Conservation (phyloP, 2,888 invertebrate species). For the Cephus rjabovi region DNA sequence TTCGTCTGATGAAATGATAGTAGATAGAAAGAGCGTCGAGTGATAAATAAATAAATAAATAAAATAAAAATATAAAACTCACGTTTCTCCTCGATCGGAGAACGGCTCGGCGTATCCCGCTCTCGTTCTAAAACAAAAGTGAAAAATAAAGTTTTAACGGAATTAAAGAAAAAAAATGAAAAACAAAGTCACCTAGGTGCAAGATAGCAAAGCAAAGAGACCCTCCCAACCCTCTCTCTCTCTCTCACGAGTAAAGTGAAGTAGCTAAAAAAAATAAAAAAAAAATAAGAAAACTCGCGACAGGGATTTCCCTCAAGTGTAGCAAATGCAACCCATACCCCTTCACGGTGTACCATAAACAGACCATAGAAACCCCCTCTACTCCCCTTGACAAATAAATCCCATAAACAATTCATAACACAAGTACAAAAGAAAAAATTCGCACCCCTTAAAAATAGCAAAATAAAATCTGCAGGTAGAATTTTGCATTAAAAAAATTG, state of each 20-base stretch:
- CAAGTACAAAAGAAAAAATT: background rate
- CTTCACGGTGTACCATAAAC: background rate
- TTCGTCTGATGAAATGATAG: background rate
- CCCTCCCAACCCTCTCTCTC: background rate
- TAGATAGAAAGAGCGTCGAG: background rate
- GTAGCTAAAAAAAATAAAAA: background rate
- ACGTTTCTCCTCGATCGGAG: slow-evolving; percentile 53
- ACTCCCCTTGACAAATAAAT: background rate
- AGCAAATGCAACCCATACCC: background rate
- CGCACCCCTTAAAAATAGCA: background rate
- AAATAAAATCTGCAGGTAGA: too few relatives aligned
- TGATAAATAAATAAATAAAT: background rate
- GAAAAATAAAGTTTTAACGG: slow-evolving; percentile 37
- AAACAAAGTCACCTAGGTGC: background rate
- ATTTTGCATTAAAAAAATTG: background rate
- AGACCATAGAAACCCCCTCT: too few relatives aligned
- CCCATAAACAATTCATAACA: background rate
- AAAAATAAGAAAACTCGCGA: background rate
- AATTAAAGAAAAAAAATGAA: slow-evolving; percentile 21
- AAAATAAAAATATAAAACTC: slow-evolving; percentile 47
- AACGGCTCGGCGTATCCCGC: slow-evolving; percentile 45
- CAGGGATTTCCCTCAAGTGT: background rate
- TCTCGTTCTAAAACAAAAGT: slow-evolving; percentile 55
- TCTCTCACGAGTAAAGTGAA: background rate
- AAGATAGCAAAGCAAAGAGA: background rate